Conservation (phyloP, 2,888 invertebrate species). For the Metopia argyrocephala region DNA sequence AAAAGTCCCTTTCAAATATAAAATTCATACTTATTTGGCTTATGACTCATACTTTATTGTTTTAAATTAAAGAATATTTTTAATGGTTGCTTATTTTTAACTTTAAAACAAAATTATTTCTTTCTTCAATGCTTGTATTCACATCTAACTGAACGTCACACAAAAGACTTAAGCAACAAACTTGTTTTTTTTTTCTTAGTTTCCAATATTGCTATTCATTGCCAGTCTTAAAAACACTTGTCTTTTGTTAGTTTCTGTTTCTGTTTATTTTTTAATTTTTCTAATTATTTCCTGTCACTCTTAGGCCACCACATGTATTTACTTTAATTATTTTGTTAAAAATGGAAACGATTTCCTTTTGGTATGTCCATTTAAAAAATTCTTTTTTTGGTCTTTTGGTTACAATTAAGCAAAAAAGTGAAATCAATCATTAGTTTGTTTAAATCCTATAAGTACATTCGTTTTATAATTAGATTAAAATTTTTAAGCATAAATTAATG, state of each 20-base stretch:
- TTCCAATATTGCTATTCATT: neutral
- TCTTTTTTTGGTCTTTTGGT: conserved; percentile 29
- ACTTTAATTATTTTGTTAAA: neutral
- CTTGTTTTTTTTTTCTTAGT: neutral
- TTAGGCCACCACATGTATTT: neutral
- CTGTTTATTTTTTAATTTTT: neutral
- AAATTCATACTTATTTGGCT: too few relatives aligned
- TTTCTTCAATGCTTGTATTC: too few relatives aligned
- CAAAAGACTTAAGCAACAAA: conserved; percentile 19
- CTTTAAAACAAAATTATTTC: too few relatives aligned
- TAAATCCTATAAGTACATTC: too few relatives aligned
- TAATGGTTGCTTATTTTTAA: too few relatives aligned
- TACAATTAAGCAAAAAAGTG: conserved; percentile 51
- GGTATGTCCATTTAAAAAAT: neutral
- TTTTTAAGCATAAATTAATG: too few relatives aligned
- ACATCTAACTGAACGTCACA: neutral
- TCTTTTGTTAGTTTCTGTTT: too few relatives aligned
- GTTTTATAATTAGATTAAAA: too few relatives aligned
- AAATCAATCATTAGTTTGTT: conserved; percentile 45
- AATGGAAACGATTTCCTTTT: neutral
- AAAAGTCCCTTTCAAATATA: too few relatives aligned
- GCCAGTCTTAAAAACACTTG: too few relatives aligned
- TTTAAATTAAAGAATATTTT: too few relatives aligned
- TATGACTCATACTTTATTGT: too few relatives aligned
- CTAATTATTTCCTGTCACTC: conserved; percentile 45